A percentile compares a stretch with the other conserved stretches of the same genome.
Evolutionary conservation across 2,113 vertebrate species (phyloP).

Genomic region (Scolopax mira): DNA sequence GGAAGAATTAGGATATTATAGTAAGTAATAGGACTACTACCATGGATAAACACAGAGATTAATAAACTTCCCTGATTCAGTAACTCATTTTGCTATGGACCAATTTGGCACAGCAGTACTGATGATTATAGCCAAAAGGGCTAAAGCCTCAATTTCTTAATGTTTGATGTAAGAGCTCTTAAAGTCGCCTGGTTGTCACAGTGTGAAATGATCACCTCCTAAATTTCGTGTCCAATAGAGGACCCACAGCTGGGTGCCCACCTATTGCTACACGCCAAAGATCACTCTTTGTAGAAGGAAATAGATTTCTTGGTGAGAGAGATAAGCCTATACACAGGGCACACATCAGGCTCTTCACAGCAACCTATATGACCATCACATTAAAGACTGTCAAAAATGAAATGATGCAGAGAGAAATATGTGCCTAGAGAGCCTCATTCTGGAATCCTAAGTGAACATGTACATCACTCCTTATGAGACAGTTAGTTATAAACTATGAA

Average conservation of each 20-base stretch:
- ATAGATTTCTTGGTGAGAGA: neutral
- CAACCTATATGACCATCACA: fast-evolving
- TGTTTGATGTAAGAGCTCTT: neutral
- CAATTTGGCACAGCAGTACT: neutral
- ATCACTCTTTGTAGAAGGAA: neutral
- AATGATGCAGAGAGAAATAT: neutral
- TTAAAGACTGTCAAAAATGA: neutral
- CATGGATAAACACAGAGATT: neutral
- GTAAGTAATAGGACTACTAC: neutral
- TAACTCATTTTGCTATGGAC: neutral
- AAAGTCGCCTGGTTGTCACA: neutral
- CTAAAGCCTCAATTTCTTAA: neutral
- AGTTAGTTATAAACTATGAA: neutral
- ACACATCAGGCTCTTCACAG: neutral
- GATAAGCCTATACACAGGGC: neutral
- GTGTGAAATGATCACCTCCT: neutral
- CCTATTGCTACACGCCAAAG: neutral
- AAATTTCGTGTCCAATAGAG: neutral
- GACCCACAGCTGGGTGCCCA: neutral
- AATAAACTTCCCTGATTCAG: neutral
- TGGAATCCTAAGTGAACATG: neutral
- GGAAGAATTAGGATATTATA: neutral
- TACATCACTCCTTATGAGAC: neutral
- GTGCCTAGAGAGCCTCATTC: neutral
- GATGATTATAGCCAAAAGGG: neutral